A percentile compares a stretch with the other conserved stretches of the same genome.
These are phyloP conservation scores for Burhinus bistriatus DNA, from an alignment of 2,113 vertebrate genomes.

Conservation along the genomic window DNA sequence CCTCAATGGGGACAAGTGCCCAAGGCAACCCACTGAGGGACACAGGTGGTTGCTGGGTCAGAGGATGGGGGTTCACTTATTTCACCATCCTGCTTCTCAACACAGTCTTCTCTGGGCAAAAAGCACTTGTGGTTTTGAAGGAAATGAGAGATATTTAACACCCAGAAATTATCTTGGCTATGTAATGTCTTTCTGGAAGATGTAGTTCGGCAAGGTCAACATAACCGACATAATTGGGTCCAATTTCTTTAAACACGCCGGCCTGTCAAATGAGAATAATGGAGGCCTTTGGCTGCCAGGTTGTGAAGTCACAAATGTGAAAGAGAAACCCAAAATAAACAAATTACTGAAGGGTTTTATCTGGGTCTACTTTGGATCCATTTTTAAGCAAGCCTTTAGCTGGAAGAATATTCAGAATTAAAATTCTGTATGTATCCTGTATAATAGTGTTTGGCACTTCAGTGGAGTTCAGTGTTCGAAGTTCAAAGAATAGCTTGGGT, in stretches of 20 bases:
- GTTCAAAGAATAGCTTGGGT: background rate
- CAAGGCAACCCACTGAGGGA: background rate
- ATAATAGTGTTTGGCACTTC: background rate
- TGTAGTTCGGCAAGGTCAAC: background rate
- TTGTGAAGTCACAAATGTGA: slow-evolving; percentile 3
- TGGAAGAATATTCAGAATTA: background rate
- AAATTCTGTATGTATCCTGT: background rate
- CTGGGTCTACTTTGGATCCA: background rate
- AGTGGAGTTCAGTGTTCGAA: background rate
- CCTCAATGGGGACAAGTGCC: rapidly evolving
- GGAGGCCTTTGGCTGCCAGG: background rate
- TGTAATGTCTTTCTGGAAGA: background rate
- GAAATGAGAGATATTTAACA: background rate
- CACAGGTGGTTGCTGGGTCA: background rate
- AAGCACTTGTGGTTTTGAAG: background rate
- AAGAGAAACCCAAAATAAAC: slow-evolving; percentile 3
- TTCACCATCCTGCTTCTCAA: background rate
- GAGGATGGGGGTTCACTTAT: background rate
- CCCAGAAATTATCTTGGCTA: background rate
- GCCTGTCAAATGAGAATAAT: background rate
- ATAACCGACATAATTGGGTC: background rate
- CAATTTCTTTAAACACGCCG: background rate
- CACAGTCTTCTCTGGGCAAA: background rate
- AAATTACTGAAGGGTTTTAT: background rate
- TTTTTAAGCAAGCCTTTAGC: background rate